Evolutionary conservation across 2,113 vertebrate species (phyloP).

Genomic region (Callithrix jacchus): DNA sequence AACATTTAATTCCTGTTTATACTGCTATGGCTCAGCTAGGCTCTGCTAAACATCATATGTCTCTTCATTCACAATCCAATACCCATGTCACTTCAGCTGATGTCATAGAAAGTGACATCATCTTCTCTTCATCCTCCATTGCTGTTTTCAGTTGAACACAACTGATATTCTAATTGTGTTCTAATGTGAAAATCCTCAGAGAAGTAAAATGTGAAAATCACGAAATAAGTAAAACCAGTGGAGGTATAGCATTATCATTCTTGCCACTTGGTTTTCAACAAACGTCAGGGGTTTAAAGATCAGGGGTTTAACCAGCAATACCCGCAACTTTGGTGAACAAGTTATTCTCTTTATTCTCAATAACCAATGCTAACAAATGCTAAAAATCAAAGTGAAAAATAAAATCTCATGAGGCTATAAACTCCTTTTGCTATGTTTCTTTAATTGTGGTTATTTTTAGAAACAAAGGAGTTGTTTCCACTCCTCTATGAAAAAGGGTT

Average conservation of each 20-base stretch:
- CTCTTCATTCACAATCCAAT: not conserved
- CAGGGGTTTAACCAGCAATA: conserved; percentile 59
- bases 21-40: not conserved
- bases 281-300: conserved; percentile 43
- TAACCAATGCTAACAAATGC: conserved; percentile 59
- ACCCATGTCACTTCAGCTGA: not conserved
- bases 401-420: conserved; percentile 70
- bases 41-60: not conserved
- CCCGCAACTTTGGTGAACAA: conserved; percentile 47
- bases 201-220: conserved; percentile 38
- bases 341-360: conserved; percentile 72
- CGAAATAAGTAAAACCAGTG: not conserved
- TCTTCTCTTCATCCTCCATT: conserved; percentile 63
- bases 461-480: conserved; percentile 6
- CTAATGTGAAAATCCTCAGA: conserved; percentile 45
- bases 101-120: conserved; percentile 46
- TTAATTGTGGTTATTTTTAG: conserved; percentile 59
- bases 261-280: conserved; percentile 63
- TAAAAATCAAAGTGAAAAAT: conserved; percentile 73
- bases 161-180: conserved; percentile 53
- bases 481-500: conserved; percentile 66
- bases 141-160: conserved; percentile 67
- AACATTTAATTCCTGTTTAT: not conserved
- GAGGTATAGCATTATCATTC: conserved; percentile 67
- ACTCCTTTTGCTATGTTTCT: conserved; percentile 75